These are phyloP conservation scores for Ifrita kowaldi DNA, from an alignment of 2,113 vertebrate species.

Conservation along the genomic window DNA sequence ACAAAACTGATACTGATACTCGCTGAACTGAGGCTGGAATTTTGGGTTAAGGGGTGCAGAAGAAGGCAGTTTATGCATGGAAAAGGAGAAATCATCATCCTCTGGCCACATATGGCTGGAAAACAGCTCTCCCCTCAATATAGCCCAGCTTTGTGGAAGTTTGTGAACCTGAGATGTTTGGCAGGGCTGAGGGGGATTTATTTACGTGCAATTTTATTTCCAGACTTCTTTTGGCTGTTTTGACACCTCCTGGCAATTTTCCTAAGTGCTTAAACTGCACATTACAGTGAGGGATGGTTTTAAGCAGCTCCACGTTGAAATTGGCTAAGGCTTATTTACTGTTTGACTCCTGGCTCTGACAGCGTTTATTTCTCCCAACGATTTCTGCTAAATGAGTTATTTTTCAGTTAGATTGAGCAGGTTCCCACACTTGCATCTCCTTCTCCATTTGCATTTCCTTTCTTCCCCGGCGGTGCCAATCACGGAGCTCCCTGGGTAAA, in stretches of 20 bases:
- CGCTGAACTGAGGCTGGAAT: neutral
- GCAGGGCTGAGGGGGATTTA: constrained; percentile 3
- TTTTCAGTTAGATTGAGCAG: neutral
- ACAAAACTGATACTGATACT: rapidly evolving
- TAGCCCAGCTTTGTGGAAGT: rapidly evolving
- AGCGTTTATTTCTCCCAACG: constrained; percentile 17
- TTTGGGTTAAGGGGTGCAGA: neutral
- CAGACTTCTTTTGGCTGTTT: constrained; percentile 31
- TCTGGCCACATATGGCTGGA: rapidly evolving
- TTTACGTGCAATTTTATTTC: constrained; percentile 20
- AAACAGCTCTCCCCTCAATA: neutral
- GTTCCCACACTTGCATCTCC: neutral
- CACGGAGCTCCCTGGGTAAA: neutral
- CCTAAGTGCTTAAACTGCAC: constrained; percentile 34
- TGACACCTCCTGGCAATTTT: constrained; percentile 60
- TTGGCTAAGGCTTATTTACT: constrained; percentile 52
- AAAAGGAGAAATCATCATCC: neutral
- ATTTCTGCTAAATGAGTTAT: constrained; percentile 47
- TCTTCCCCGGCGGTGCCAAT: neutral
- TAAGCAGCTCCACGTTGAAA: constrained; percentile 29
- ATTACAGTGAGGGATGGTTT: constrained; percentile 32
- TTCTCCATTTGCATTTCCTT: neutral
- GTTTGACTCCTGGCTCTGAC: constrained; percentile 52
- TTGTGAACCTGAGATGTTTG: neutral
- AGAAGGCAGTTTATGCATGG: neutral